These are phyloP conservation scores for Hippocampus comes DNA, from an alignment of 2,113 vertebrate species.

Conservation along the genomic window DNA sequence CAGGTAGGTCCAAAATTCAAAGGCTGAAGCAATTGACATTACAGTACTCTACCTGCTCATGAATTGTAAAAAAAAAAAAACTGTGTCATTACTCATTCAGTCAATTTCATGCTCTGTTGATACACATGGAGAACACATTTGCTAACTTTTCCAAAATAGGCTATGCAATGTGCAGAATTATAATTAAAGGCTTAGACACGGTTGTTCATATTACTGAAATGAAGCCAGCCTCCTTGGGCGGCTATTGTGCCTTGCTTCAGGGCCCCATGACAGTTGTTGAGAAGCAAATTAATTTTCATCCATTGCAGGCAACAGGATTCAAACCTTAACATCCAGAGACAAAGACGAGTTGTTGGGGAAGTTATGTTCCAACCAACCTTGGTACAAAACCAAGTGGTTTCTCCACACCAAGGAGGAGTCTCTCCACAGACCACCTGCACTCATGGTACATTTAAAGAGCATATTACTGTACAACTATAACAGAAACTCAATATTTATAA, in stretches of 20 bases:
- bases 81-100: background rate
- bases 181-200: no score
- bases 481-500: background rate
- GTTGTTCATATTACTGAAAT: no score
- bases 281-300: background rate
- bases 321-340: background rate
- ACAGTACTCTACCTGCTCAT: background rate
- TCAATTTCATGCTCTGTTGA: background rate
- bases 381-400: background rate
- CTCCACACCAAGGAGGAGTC: background rate
- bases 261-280: background rate
- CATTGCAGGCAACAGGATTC: background rate
- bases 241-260: no score
- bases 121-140: background rate
- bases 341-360: background rate
- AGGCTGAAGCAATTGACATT: background rate
- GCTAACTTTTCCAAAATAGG: background rate
- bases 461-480: background rate
- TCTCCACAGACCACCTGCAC: background rate
- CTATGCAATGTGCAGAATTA: no score
- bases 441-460: background rate
- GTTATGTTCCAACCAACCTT: no score
- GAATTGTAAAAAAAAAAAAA: no score
- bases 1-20: no score
- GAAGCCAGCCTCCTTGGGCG: no score